A percentile compares a stretch with the other conserved stretches of the same genome.
These are phyloP conservation scores for Sarcophilus harrisii DNA, from an alignment of 2,797 vertebrate genomes.

Conservation along the genomic window DNA sequence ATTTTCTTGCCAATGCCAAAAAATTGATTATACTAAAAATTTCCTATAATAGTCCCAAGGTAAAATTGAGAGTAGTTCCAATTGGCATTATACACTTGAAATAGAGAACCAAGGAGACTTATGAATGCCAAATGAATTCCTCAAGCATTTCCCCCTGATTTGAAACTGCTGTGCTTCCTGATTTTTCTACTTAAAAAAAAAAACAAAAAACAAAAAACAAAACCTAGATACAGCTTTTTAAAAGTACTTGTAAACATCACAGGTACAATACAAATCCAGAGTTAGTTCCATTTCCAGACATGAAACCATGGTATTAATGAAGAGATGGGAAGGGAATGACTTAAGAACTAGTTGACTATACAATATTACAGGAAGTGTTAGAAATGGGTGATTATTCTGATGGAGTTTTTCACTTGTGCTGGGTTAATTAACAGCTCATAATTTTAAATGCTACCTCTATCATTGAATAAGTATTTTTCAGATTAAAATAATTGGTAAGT, in stretches of 20 bases:
- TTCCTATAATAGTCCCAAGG: background rate
- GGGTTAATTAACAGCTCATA: background rate
- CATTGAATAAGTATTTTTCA: background rate
- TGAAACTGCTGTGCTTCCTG: background rate
- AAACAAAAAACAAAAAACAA: no score
- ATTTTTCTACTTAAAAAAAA: background rate
- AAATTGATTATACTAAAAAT: background rate
- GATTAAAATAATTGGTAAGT: background rate
- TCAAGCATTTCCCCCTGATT: background rate
- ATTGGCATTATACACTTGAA: background rate
- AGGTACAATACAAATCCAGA: background rate
- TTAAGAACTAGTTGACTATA: background rate
- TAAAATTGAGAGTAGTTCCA: background rate
- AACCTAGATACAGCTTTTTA: background rate
- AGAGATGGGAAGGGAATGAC: no score
- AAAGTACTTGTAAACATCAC: background rate
- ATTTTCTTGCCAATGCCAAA: constrained; percentile 2
- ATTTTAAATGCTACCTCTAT: background rate
- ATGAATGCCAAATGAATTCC: background rate
- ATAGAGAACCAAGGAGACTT: background rate
- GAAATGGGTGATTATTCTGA: background rate
- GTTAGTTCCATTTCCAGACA: background rate
- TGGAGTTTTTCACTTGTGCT: background rate
- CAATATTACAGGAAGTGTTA: background rate
- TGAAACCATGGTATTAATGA: background rate